Percentiles rank a stretch among this genome's conserved stretches.
phyloP scores from a whole-genome alignment of 2,113 vertebrate genomes.

The Rana temporaria region DNA sequence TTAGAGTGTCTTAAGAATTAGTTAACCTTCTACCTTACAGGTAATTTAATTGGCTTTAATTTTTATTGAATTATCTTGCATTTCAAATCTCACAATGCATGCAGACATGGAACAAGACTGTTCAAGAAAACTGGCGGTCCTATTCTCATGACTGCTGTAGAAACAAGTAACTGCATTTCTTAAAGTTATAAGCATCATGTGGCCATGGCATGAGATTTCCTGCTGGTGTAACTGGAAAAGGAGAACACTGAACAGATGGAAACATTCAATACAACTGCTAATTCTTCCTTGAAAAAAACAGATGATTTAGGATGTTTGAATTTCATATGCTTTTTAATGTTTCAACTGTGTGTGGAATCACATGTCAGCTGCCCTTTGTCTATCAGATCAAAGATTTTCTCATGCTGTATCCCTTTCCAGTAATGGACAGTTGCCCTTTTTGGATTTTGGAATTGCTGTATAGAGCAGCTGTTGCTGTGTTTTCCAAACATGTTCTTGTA shows the following conservation, averaged over 20 bases:
- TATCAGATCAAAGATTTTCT: constrained; percentile 54
- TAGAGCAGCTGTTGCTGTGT: constrained; percentile 62
- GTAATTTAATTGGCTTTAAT: too few species aligned
- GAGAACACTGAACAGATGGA: constrained; percentile 33
- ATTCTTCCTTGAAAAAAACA: constrained; percentile 21
- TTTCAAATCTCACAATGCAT: not conserved
- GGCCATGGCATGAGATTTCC: constrained; percentile 8
- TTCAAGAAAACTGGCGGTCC: not conserved
- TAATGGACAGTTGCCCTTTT: constrained; percentile 69
- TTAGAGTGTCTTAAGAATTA: too few species aligned
- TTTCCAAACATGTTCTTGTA: constrained; percentile 68
- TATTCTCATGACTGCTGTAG: not conserved
- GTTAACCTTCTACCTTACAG: too few species aligned
- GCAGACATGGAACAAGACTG: not conserved
- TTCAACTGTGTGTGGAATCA: constrained; percentile 25
- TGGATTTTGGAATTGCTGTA: constrained; percentile 57
- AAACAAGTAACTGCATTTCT: not conserved
- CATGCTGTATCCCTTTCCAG: constrained; percentile 71
- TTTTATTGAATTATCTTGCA: too few species aligned
- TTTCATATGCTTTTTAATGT: constrained; percentile 26
- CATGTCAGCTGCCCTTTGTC: constrained; percentile 13
- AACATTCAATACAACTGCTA: constrained; percentile 32
- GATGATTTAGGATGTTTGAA: constrained; percentile 26
- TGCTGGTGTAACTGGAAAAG: not conserved
- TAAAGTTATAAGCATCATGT: not conserved